A percentile compares a stretch with the other conserved stretches of the same genome.
Evolutionary conservation across 2,797 vertebrate genomes (phyloP).

Genomic region (Parambassis ranga): DNA sequence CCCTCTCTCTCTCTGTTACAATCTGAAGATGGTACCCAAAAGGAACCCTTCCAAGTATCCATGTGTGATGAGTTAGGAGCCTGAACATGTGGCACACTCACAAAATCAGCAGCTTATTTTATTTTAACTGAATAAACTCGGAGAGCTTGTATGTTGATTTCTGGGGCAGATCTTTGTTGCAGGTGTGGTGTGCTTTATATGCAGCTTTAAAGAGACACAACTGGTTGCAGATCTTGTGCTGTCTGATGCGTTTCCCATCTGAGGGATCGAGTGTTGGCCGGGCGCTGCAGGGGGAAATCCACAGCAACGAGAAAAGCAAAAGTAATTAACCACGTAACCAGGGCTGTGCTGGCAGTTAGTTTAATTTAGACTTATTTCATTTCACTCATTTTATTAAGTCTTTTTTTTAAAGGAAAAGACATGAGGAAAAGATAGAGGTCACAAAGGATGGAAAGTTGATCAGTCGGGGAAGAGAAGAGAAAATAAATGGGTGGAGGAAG

Average conservation of each 20-base stretch:
- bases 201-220: slow-evolving; percentile 36
- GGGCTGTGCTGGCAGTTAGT: slow-evolving; percentile 16
- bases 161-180: slow-evolving; percentile 30
- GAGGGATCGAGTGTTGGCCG: slow-evolving; percentile 23
- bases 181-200: slow-evolving; percentile 52
- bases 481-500: slow-evolving; percentile 1
- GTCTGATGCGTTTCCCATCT: slow-evolving; percentile 60
- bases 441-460: slow-evolving; percentile 19
- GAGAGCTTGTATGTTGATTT: slow-evolving; percentile 20
- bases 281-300: slow-evolving; percentile 31
- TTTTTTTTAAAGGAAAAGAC: slow-evolving; percentile 24
- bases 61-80: too few relatives aligned
- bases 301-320: slow-evolving; percentile 29
- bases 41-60: too few relatives aligned
- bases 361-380: slow-evolving; percentile 22
- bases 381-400: slow-evolving; percentile 34
- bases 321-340: slow-evolving; percentile 42
- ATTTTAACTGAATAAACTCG: background rate
- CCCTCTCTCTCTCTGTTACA: too few relatives aligned
- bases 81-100: too few relatives aligned
- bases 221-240: slow-evolving; percentile 7
- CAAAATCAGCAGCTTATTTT: slow-evolving; percentile 4
- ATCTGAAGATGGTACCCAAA: too few relatives aligned
- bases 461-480: background rate
- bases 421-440: slow-evolving; percentile 8